Evolutionary conservation across 2,888 invertebrate species (phyloP), one percentile per base, ranked within the genome.

Genomic region (Limenitis camilla): DNA sequence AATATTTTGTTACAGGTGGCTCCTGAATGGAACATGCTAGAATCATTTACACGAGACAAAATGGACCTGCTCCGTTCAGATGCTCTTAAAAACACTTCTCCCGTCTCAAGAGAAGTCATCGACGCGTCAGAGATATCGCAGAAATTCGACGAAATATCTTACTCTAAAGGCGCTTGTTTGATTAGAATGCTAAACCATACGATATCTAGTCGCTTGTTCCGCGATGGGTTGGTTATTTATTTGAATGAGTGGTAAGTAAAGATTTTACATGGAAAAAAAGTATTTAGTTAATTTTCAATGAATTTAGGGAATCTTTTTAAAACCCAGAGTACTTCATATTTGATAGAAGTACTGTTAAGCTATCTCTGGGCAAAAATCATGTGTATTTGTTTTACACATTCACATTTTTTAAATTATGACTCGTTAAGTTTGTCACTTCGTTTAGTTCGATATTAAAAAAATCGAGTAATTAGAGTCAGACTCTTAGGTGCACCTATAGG

Each of bases 171-270:
- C 40, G 90, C 90, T 5, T 89, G 88, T 54, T 71, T 91, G 5
- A 81, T 91, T 36, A 67, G 90, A 32, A 91, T 91, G 91, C 71
- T 91, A 49, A 90, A 90, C 66, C 83, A 89, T 53, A 89, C 89
- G 0, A 72, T 91, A 19, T 79, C 88, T 0, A 80, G 85, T 51
- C 72, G 79, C 0, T 65, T 89, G 53, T 91, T 91, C 67, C 79
- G 80, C 58, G 78, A 83, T 45, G 90, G 90, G 11, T 62, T 91
- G 44, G 73, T 83, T 8, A 72, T 80, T 39, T 91, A 89, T 69
- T 73, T 91, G 61, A 84, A 88, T 52, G 77, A 84, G 53, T 90
- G 89, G 90, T 90, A n/a, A n/a, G 43, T 19, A 19, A 19, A 19
- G 19, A 19, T 19, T 19, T 19, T 19, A 2, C 1, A 19, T 3